Conservation (phyloP, 1,140 invertebrate genomes). For the Drosophila yakuba region DNA sequence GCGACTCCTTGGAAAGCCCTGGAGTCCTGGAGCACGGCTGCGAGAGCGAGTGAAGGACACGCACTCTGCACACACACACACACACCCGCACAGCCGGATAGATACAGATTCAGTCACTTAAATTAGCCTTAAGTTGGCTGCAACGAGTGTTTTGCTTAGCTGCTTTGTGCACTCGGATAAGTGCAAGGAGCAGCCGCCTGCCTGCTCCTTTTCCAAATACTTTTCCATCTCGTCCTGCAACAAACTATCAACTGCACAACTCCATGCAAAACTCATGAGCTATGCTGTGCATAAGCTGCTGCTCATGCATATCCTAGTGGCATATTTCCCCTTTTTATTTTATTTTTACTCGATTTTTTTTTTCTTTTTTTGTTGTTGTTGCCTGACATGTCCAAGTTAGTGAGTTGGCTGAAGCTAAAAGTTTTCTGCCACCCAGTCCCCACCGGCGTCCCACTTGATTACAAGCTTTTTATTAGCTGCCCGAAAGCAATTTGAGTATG, state of each 20-base stretch:
- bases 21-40: background rate
- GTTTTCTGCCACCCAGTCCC: slow-evolving; percentile 24
- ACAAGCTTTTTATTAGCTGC: slow-evolving; percentile 78
- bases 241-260: slow-evolving; percentile 55
- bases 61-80: slow-evolving; percentile 38
- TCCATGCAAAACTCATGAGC: slow-evolving; percentile 55
- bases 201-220: slow-evolving; percentile 19
- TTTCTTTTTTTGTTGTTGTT: background rate
- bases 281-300: slow-evolving; percentile 52
- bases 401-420: slow-evolving; percentile 62
- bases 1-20: background rate
- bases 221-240: slow-evolving; percentile 30
- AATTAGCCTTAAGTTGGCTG: slow-evolving; percentile 76
- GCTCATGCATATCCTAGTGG: slow-evolving; percentile 74
- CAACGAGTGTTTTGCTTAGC: slow-evolving; percentile 79
- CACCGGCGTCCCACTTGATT: slow-evolving; percentile 61
- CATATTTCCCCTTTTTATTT: slow-evolving; percentile 54
- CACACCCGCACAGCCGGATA: slow-evolving; percentile 26
- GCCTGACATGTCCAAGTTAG: slow-evolving; percentile 69
- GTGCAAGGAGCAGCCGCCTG: slow-evolving; percentile 40
- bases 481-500: slow-evolving; percentile 80
- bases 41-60: slow-evolving; percentile 36
- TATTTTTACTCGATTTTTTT: slow-evolving; percentile 13
- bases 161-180: slow-evolving; percentile 70
- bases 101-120: slow-evolving; percentile 65